A percentile compares a stretch with the other conserved stretches of the same genome.
These are phyloP conservation scores for Meriones unguiculatus DNA, from an alignment of 2,113 vertebrate genomes.

Conservation along the genomic window DNA sequence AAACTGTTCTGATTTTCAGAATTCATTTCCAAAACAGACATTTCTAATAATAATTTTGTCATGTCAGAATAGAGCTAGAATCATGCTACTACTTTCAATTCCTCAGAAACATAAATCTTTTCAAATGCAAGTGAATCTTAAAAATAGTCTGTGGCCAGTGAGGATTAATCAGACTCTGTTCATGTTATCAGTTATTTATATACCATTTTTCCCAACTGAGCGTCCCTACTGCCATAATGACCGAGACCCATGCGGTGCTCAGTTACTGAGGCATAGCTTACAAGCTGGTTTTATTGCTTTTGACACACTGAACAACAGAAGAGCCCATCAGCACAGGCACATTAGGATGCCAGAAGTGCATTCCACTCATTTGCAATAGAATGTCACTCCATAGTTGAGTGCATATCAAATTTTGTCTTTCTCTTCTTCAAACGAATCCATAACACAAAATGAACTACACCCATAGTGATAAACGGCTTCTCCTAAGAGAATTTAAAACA, in stretches of 20 bases:
- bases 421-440: constrained; percentile 9
- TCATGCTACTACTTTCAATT: constrained; percentile 23
- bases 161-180: constrained; percentile 67
- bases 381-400: constrained; percentile 41
- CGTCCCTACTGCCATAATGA: constrained; percentile 59
- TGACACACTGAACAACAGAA: constrained; percentile 77
- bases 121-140: constrained; percentile 52
- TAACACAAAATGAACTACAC: background rate
- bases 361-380: constrained; percentile 36
- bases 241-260: constrained; percentile 46
- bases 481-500: background rate
- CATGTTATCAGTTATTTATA: constrained; percentile 77
- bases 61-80: constrained; percentile 8
- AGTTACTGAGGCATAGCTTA: constrained; percentile 57
- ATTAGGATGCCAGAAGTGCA: constrained; percentile 52
- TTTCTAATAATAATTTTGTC: background rate
- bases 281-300: constrained; percentile 72
- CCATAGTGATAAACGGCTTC: background rate
- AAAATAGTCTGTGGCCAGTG: constrained; percentile 63
- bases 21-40: constrained; percentile 39
- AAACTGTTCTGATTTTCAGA: background rate
- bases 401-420: constrained; percentile 31
- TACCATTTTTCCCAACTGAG: constrained; percentile 50
- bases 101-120: constrained; percentile 58
- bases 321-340: constrained; percentile 51